Evolutionary conservation across 1,140 invertebrate genomes (phyloP).

Genomic region (Diorhabda elongata): DNA sequence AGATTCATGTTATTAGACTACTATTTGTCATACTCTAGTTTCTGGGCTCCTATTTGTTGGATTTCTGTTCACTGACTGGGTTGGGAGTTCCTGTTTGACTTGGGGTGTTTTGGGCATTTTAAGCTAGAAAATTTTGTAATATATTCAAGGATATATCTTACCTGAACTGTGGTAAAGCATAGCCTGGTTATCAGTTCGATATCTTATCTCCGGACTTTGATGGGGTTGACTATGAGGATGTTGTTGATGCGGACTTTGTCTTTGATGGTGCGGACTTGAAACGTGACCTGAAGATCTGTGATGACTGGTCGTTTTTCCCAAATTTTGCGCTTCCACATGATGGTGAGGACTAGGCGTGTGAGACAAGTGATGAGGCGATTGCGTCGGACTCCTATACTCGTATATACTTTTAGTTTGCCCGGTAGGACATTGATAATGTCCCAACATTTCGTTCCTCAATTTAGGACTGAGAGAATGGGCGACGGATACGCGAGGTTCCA

Average conservation of each 20-base stretch:
- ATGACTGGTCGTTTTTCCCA: conserved; percentile 36
- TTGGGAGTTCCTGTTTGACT: too few relatives aligned
- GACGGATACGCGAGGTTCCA: conserved; percentile 55
- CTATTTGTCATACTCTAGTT: too few relatives aligned
- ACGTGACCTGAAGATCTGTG: conserved; percentile 39
- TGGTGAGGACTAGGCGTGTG: conserved; percentile 40
- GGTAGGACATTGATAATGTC: conserved; percentile 52
- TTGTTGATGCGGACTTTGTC: conserved; percentile 51
- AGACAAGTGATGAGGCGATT: conserved; percentile 53
- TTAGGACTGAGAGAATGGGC: conserved; percentile 62
- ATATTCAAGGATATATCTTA: conserved; percentile 10
- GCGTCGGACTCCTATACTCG: conserved; percentile 50
- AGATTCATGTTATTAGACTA: too few relatives aligned
- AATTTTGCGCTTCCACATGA: conserved; percentile 42
- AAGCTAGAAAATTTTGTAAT: not conserved
- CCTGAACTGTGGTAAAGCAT: conserved; percentile 39
- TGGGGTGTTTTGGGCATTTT: too few relatives aligned
- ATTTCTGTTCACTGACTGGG: too few relatives aligned
- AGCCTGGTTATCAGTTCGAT: conserved; percentile 33
- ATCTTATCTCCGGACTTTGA: conserved; percentile 51
- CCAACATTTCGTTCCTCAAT: conserved; percentile 54
- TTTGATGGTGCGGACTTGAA: conserved; percentile 48
- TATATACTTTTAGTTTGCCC: conserved; percentile 27
- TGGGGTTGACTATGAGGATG: conserved; percentile 46
- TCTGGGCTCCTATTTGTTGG: too few relatives aligned